Conservation (phyloP, 2,797 vertebrate genomes). For the Pangasius djambal region DNA sequence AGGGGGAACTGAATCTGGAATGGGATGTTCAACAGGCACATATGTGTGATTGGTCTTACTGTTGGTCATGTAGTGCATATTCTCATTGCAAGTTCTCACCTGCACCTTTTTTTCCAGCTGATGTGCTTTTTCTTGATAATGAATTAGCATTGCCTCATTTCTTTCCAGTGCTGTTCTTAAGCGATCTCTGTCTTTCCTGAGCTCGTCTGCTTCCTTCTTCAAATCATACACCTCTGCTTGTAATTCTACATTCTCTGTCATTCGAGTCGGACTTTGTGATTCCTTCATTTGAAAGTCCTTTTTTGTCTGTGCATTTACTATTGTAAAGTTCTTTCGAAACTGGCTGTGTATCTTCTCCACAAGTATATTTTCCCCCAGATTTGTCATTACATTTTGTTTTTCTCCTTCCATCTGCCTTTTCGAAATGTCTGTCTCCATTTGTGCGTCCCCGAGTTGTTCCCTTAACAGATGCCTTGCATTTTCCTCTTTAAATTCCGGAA, state of each 20-base stretch:
- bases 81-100: conserved; percentile 20
- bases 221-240: conserved; percentile 62
- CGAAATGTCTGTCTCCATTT: conserved; percentile 24
- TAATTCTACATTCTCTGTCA: conserved; percentile 47
- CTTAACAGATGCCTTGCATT: background rate
- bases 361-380: conserved; percentile 7
- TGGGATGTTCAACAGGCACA: background rate
- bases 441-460: conserved; percentile 43
- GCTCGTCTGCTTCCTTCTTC: conserved; percentile 62
- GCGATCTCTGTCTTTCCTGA: conserved; percentile 64
- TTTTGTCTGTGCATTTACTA: background rate
- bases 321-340: background rate
- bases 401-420: conserved; percentile 29
- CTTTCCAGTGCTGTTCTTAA: conserved; percentile 70
- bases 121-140: conserved; percentile 73
- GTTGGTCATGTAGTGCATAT: background rate
- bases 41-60: background rate
- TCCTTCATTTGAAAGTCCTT: conserved; percentile 1
- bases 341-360: background rate
- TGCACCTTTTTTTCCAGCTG: conserved; percentile 55
- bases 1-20: background rate
- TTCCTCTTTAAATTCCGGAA: conserved; percentile 19
- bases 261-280: background rate
- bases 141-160: conserved; percentile 77
- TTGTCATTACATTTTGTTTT: conserved; percentile 7